Conservation (phyloP, 2,888 invertebrate species). For the Leptinotarsa peninsularis region DNA sequence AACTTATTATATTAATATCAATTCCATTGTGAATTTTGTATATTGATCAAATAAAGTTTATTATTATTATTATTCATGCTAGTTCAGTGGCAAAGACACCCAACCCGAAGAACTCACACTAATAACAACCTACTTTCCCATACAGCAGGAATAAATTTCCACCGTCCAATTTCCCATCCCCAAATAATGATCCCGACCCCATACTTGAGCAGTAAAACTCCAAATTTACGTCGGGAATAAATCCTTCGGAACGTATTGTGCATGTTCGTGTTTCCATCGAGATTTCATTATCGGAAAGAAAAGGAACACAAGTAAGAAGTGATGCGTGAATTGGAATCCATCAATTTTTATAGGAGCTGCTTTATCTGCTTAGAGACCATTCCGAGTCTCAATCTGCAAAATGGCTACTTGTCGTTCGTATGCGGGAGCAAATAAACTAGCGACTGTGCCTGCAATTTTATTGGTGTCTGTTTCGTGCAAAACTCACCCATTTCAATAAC, state of each 20-base stretch:
- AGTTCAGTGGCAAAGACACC: no score
- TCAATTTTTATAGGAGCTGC: slow-evolving; percentile 36
- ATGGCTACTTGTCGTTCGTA: slow-evolving; percentile 8
- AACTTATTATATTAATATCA: no score
- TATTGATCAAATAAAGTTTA: no score
- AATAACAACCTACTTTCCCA: no score
- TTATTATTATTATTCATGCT: no score
- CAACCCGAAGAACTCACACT: no score
- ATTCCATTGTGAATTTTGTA: no score
- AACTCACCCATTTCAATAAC: not conserved
- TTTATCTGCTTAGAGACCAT: slow-evolving; percentile 27
- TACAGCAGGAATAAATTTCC: not conserved
- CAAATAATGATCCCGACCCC: not conserved
- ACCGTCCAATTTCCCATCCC: not conserved
- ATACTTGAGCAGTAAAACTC: not conserved
- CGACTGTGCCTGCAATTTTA: slow-evolving; percentile 9
- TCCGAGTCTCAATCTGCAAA: slow-evolving; percentile 26
- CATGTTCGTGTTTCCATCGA: slow-evolving; percentile 4
- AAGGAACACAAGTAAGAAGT: slow-evolving; percentile 17
- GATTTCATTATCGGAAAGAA: slow-evolving; percentile 16
- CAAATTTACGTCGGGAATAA: slow-evolving; percentile 1
- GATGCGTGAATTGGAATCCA: slow-evolving; percentile 25
- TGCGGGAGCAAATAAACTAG: slow-evolving; percentile 8
- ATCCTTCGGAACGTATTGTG: slow-evolving; percentile 1
- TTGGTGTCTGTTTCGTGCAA: slow-evolving; percentile 7